Conservation (phyloP, 2,888 invertebrate species). For the Ceriagrion tenellum region DNA sequence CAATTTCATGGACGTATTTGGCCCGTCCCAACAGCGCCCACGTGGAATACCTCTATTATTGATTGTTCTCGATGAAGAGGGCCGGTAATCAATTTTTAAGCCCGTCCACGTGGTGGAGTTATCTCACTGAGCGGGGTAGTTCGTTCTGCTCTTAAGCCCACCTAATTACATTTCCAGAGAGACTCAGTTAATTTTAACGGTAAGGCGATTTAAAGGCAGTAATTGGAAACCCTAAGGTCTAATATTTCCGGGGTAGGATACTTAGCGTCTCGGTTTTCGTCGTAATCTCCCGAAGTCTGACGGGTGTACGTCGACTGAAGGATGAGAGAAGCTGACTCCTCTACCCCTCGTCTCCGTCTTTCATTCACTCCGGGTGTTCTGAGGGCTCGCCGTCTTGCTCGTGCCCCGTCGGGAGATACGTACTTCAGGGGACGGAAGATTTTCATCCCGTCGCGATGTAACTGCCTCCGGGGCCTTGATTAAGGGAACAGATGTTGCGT, state of each 20-base stretch:
- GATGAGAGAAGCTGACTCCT: not conserved
- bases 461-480: conserved; percentile 5
- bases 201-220: not conserved
- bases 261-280: not conserved
- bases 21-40: no score
- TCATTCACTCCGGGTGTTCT: not conserved
- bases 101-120: not conserved
- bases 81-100: not conserved
- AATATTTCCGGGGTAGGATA: not conserved
- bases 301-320: not conserved
- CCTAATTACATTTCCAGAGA: not conserved
- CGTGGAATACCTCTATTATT: no score
- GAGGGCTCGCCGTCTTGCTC: not conserved
- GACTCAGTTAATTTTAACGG: not conserved
- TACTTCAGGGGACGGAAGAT: not conserved
- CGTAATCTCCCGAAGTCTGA: not conserved
- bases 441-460: conserved; percentile 49
- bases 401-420: not conserved
- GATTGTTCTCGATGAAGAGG: no score
- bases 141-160: not conserved
- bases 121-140: not conserved
- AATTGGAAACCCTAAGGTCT: not conserved
- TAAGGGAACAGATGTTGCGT: conserved; percentile 42
- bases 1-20: no score
- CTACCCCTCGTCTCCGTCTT: not conserved